phyloP scores from a whole-genome alignment of 2,113 vertebrate genomes.

The Syngnathoides biaculeatus region DNA sequence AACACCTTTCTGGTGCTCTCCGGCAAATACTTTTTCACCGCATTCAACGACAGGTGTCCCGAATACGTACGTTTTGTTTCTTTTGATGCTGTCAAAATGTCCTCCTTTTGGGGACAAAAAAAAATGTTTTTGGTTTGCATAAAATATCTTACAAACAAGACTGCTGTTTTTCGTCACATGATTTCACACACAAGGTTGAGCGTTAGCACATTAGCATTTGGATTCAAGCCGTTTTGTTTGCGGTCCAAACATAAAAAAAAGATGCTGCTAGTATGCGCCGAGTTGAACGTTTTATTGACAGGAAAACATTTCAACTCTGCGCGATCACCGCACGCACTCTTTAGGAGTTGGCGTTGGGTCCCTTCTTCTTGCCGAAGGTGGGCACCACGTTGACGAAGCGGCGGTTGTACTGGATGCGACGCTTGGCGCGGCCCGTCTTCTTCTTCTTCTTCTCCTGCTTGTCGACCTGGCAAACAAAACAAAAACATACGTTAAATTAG shows the following conservation, averaged over 20 bases:
- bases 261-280: constrained; percentile 19
- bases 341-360: constrained; percentile 79
- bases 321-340: constrained; percentile 17
- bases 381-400: constrained; percentile 80
- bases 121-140: not conserved
- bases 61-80: not conserved
- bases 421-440: constrained; percentile 81
- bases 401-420: constrained; percentile 81
- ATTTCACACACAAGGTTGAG: not conserved
- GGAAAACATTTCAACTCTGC: constrained; percentile 53
- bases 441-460: constrained; percentile 84
- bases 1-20: no score
- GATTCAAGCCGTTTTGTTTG: no score
- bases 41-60: not conserved
- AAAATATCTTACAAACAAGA: not conserved
- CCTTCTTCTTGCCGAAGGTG: constrained; percentile 82
- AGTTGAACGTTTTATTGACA: constrained; percentile 65
- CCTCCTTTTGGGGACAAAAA: not conserved
- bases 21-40: no score
- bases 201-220: no score
- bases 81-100: not conserved
- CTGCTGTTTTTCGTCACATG: not conserved
- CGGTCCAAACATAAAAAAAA: no score
- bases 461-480: constrained; percentile 64
- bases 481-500: not conserved